Percentiles rank a stretch among this genome's conserved stretches.
phyloP scores from a whole-genome alignment of 2,888 invertebrate species.

The Adela reaumurella region DNA sequence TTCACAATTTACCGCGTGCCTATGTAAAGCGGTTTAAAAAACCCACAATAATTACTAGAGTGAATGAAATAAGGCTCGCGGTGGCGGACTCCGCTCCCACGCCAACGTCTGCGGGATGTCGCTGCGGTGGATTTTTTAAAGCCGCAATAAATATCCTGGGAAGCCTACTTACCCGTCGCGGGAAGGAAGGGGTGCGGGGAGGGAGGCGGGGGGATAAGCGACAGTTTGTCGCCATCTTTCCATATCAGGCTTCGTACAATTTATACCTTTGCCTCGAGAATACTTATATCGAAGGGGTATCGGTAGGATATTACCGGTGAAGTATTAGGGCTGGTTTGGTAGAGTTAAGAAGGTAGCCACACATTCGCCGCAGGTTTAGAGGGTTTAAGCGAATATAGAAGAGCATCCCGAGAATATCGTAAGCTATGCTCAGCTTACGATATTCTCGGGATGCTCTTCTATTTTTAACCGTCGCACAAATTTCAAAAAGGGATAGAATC shows the following conservation, averaged over 20 bases:
- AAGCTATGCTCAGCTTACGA: no score
- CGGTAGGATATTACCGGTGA: no score
- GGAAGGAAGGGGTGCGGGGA: background rate
- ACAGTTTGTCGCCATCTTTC: slow-evolving; percentile 32
- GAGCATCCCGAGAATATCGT: no score
- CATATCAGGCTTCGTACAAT: slow-evolving; percentile 29
- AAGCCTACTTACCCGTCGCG: background rate
- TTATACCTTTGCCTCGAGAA: slow-evolving; percentile 17
- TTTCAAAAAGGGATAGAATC: no score
- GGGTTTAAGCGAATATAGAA: no score
- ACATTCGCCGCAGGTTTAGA: no score
- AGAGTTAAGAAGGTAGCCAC: no score
- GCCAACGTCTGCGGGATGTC: background rate
- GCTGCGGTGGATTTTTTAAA: background rate
- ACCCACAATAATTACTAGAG: background rate
- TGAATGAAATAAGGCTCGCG: background rate
- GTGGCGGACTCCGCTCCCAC: background rate
- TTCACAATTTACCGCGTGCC: background rate
- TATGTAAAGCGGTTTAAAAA: background rate
- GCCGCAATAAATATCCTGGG: background rate
- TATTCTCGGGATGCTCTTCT: no score
- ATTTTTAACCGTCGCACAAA: no score
- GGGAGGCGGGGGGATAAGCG: slow-evolving; percentile 19
- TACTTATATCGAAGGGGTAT: no score
- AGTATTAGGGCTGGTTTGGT: no score